Base-by-base conservation (phyloP, 1,140 invertebrate genomes). In the Zophobas morio region DNA sequence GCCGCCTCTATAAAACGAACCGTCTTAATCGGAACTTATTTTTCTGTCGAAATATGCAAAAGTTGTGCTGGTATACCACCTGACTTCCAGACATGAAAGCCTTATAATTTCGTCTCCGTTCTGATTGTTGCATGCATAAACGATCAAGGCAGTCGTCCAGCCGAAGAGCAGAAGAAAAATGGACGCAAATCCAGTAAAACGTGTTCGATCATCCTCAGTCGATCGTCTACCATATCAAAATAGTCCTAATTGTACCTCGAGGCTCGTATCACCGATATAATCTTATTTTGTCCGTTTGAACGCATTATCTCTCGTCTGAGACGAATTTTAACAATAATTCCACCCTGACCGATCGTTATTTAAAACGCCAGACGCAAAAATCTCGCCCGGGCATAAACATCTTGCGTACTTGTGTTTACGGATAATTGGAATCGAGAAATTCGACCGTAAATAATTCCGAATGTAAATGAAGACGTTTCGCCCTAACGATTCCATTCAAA, bases 221-320 rank as follows among this genome's bases (percentile, higher is more conserved):
- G 76, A 77, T 77, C 39, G 60, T 77, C 76, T 77, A 66, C 77
- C 72, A 71, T 78, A 78, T 78, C 77, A 66, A 78, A 73, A 74
- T 75, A 60, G 71, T 74, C 73, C 74, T 78, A 74, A 78, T 78
- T 53, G 53, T 78, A 34, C 70, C 77, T 78, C 39, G n/a, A 70
- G 77, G 77, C 77, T 70, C 51, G 73, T 75, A 75, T 73, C 71
- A 78, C 66, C 63, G 63, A 70, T 78, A 78, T 53, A 40, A 74
- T 75, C 72, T 78, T 66, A 74, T 73, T 74, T 74, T 56, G 51
- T 78, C 54, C 56, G 70, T 73, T 78, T 71, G 76, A 73, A 77
- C 53, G 60, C 63, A 72, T 60, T 77, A 73, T 72, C 72, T 66
- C 40, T 42, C 49, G 51, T 53, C 47, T 36, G 60, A 73, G 57